Evolutionary conservation across 2,888 invertebrate species (phyloP).

Genomic region (Drosophila sordidapex): DNA sequence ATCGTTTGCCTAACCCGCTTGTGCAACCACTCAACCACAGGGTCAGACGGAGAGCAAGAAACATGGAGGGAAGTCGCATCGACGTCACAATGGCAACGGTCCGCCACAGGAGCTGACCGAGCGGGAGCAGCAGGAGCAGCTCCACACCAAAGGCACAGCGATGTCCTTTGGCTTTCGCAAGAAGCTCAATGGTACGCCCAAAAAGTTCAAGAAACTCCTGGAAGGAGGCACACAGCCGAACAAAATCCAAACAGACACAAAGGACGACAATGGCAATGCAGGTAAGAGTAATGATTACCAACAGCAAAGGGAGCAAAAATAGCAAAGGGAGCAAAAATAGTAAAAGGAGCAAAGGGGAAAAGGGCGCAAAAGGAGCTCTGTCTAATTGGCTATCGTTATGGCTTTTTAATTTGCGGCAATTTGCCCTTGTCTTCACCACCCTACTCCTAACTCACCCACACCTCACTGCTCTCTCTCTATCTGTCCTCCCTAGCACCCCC

Average conservation of each 20-base stretch:
- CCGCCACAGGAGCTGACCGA: conserved; percentile 38
- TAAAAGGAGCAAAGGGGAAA: background rate
- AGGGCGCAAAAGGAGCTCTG: background rate
- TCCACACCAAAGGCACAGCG: conserved; percentile 88
- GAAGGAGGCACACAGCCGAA: conserved; percentile 60
- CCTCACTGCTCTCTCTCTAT: conserved; percentile 17
- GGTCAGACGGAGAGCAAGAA: conserved; percentile 85
- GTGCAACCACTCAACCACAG: conserved; percentile 52
- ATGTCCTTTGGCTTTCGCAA: conserved; percentile 94
- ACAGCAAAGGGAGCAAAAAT: background rate
- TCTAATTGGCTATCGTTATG: conserved; percentile 34
- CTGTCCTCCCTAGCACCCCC: conserved; percentile 40
- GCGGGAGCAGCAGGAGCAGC: conserved; percentile 40
- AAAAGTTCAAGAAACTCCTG: conserved; percentile 82
- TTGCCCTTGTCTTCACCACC: conserved; percentile 33
- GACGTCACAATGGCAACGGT: conserved; percentile 62
- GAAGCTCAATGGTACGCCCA: conserved; percentile 86
- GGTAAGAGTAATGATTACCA: conserved; percentile 67
- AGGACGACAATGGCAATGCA: conserved; percentile 84
- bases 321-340: background rate
- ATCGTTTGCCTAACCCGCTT: conserved; percentile 28
- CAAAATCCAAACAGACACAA: conserved; percentile 52
- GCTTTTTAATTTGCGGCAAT: conserved; percentile 62
- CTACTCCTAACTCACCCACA: conserved; percentile 21
- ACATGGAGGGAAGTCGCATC: conserved; percentile 62